Conservation (phyloP, 37 sponge, comb jelly and placozoan species). For the Cladorhizidae sp. region DNA sequence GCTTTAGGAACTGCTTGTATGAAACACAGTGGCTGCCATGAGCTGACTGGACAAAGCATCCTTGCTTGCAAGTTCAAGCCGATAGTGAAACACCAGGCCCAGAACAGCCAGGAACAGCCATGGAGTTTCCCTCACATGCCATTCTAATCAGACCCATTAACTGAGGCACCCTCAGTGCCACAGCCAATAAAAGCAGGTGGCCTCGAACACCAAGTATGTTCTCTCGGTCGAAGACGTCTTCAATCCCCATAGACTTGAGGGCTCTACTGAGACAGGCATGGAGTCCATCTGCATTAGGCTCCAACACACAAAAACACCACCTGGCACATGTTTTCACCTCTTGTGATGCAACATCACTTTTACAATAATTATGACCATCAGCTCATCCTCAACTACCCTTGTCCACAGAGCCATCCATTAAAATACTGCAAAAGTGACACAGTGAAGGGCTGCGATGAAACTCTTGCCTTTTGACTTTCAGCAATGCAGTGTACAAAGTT, state of each 20-base stretch:
- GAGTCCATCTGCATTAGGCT: neutral
- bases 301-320: neutral
- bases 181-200: constrained; percentile 52
- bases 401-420: constrained; percentile 74
- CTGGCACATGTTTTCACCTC: constrained; percentile 4
- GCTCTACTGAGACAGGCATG: constrained; percentile 27
- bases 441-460: neutral
- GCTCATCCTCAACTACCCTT: constrained; percentile 38
- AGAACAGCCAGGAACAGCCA: constrained; percentile 41
- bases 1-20: constrained; percentile 60
- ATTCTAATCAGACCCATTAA: constrained; percentile 34
- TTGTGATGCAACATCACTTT: neutral
- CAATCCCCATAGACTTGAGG: constrained; percentile 29
- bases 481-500: neutral
- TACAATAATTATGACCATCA: constrained; percentile 4
- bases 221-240: constrained; percentile 28
- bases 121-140: constrained; percentile 64
- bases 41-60: no score
- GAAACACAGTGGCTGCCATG: constrained; percentile 53
- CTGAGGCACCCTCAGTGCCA: constrained; percentile 80
- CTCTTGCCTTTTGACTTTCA: neutral
- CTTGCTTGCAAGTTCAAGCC: no score
- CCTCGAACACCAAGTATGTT: constrained; percentile 15
- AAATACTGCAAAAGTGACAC: constrained; percentile 48
- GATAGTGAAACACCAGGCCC: constrained; percentile 22